phyloP scores from a whole-genome alignment of 1,140 invertebrate genomes.

The Propsilocerus akamusi region DNA sequence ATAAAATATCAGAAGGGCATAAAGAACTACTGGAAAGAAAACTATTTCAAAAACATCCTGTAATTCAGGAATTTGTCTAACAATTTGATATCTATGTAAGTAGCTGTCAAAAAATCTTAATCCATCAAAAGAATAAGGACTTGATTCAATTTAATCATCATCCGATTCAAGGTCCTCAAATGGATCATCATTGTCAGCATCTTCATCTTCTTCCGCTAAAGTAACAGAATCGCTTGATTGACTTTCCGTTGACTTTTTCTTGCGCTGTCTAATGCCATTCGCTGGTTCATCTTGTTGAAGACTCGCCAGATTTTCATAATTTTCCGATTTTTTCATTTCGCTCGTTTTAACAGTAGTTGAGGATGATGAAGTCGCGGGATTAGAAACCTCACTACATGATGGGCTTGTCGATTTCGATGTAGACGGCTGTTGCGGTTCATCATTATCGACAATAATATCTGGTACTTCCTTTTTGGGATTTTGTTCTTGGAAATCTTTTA shows the following conservation, averaged over 20 bases:
- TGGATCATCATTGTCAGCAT: not conserved
- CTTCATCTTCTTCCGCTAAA: not conserved
- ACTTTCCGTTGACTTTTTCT: not conserved
- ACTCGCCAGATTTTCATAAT: not conserved
- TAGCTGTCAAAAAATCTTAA: too few relatives aligned
- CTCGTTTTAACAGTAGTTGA: not conserved
- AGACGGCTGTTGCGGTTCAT: not conserved
- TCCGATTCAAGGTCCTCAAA: not conserved
- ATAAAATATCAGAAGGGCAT: too few relatives aligned
- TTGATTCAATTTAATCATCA: not conserved
- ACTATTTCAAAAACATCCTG: too few relatives aligned
- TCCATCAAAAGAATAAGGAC: too few relatives aligned
- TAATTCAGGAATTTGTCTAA: too few relatives aligned
- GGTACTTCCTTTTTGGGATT: not conserved
- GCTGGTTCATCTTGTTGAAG: not conserved
- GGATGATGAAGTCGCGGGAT: too few relatives aligned
- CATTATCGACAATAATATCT: not conserved
- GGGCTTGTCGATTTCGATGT: not conserved
- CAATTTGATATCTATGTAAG: too few relatives aligned
- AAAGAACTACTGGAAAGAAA: too few relatives aligned
- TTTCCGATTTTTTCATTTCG: not conserved
- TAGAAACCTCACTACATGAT: not conserved
- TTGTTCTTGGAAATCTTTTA: not conserved
- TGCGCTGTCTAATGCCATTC: not conserved
- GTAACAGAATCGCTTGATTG: not conserved